A percentile compares a stretch with the other conserved stretches of the same genome.
phyloP scores from a whole-genome alignment of 2,113 vertebrate genomes.

The Laticauda colubrina region DNA sequence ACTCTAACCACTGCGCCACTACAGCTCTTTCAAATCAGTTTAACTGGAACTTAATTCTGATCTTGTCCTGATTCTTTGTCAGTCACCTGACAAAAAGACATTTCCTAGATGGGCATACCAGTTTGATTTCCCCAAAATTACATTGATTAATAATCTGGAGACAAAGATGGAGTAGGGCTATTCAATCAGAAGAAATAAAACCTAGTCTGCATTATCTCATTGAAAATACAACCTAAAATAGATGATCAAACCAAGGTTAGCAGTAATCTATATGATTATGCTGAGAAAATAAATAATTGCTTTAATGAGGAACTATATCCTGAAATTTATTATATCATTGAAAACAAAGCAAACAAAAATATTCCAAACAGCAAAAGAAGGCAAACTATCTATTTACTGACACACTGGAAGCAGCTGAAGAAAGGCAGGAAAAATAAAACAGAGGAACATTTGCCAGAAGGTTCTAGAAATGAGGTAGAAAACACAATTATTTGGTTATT shows the following conservation, averaged over 20 bases:
- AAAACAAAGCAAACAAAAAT: neutral
- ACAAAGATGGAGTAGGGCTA: neutral
- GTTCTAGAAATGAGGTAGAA: neutral
- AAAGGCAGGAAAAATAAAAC: neutral
- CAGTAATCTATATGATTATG: neutral
- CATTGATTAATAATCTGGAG: neutral
- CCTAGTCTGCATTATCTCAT: neutral
- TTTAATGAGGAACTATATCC: neutral
- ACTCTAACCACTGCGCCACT: no score
- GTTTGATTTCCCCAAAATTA: neutral
- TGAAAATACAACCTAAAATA: neutral
- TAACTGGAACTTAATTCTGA: no score
- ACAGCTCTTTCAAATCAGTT: no score
- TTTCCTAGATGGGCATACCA: neutral
- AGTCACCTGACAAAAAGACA: neutral
- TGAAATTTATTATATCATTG: neutral
- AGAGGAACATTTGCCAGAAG: neutral
- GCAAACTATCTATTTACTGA: neutral
- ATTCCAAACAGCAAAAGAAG: no score
- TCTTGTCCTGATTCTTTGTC: no score
- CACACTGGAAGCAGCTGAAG: neutral
- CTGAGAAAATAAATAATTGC: neutral
- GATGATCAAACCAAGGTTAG: neutral
- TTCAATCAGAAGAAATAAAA: neutral
- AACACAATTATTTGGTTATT: neutral